A percentile compares a stretch with the other conserved stretches of the same genome.
phyloP scores from a whole-genome alignment of 2,797 vertebrate genomes.

The Hemitrygon akajei region DNA sequence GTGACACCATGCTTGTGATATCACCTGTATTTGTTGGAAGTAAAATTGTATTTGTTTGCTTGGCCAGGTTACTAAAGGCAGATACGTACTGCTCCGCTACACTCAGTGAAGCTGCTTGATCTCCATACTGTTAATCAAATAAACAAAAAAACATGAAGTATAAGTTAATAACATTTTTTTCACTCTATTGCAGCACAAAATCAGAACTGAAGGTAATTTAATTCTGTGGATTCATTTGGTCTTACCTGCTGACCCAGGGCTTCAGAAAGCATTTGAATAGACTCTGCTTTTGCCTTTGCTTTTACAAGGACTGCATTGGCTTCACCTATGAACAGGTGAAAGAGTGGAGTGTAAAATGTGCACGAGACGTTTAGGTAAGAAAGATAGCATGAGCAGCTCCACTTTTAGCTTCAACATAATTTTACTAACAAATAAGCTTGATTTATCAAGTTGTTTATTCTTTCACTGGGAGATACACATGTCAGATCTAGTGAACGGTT shows the following conservation, averaged over 20 bases:
- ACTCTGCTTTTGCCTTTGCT: constrained; percentile 85
- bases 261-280: constrained; percentile 74
- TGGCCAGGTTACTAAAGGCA: constrained; percentile 87
- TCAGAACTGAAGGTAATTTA: background rate
- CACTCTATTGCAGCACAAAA: background rate
- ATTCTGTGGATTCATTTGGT: background rate
- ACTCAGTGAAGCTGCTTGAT: constrained; percentile 74
- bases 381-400: background rate
- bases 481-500: no score
- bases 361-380: background rate
- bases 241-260: constrained; percentile 77
- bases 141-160: background rate
- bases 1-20: constrained; percentile 80
- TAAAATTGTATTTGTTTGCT: constrained; percentile 85
- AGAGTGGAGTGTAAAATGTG: background rate
- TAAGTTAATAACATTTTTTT: background rate
- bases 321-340: constrained; percentile 63
- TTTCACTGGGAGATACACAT: no score
- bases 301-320: constrained; percentile 79
- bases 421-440: background rate
- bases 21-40: constrained; percentile 79
- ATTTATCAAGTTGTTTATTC: background rate
- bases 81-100: constrained; percentile 88
- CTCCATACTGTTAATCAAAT: constrained; percentile 66
- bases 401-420: background rate